Evolutionary conservation across 1,140 invertebrate genomes (phyloP).

Genomic region (Eciton burchellii): DNA sequence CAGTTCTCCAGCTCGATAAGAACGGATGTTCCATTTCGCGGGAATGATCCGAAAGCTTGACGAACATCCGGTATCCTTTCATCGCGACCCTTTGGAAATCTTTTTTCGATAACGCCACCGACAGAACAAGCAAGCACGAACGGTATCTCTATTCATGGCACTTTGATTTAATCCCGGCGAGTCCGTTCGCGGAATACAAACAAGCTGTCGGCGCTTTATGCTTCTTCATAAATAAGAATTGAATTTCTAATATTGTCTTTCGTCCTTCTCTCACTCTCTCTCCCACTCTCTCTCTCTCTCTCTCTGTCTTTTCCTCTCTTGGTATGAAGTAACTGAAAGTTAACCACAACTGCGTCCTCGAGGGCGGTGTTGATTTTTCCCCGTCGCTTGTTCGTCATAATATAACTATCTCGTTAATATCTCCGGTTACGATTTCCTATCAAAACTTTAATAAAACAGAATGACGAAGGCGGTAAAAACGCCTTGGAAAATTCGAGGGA

Average conservation of each 20-base stretch:
- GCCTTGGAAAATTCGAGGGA: slow-evolving; percentile 27
- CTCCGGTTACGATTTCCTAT: slow-evolving; percentile 58
- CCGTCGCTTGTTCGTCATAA: background rate
- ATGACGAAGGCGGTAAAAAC: background rate
- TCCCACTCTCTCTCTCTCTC: no score
- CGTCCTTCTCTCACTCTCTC: no score
- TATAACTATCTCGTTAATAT: slow-evolving; percentile 60
- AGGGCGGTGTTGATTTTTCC: background rate
- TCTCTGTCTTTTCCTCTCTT: no score
- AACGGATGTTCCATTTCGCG: slow-evolving; percentile 14
- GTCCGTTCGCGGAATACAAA: slow-evolving; percentile 50
- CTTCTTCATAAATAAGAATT: slow-evolving; percentile 42
- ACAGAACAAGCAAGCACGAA: slow-evolving; percentile 25
- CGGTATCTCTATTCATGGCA: slow-evolving; percentile 46
- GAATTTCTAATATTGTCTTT: slow-evolving; percentile 31
- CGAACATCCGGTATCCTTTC: slow-evolving; percentile 18
- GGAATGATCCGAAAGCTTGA: background rate
- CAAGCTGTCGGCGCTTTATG: slow-evolving; percentile 37
- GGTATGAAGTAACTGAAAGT: background rate
- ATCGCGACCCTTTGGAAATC: slow-evolving; percentile 35
- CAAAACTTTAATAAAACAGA: slow-evolving; percentile 57
- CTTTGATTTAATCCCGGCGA: slow-evolving; percentile 43
- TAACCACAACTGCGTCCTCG: slow-evolving; percentile 37
- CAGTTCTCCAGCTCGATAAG: background rate
- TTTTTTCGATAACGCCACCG: slow-evolving; percentile 36